These are phyloP conservation scores for Neuroterus valhalla DNA, from an alignment of 1,140 invertebrate species.

Conservation along the genomic window DNA sequence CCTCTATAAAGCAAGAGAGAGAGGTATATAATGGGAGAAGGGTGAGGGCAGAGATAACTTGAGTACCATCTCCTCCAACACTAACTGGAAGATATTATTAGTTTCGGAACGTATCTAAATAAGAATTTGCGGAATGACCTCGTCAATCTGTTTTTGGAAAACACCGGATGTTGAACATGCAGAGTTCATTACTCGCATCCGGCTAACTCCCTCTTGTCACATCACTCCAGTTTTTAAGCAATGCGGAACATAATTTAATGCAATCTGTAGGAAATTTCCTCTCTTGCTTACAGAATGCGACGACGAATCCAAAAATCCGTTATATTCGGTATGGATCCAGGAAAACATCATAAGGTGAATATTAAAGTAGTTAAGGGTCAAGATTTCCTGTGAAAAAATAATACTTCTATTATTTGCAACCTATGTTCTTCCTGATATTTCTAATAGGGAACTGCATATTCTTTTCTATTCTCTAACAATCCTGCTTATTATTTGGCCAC, in stretches of 20 bases:
- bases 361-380: too few species aligned
- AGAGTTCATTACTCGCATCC: constrained; percentile 25
- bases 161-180: background rate
- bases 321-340: too few species aligned
- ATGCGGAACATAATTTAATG: background rate
- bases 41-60: background rate
- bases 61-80: background rate
- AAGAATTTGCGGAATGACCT: background rate
- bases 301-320: too few species aligned
- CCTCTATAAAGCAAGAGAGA: background rate
- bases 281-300: too few species aligned
- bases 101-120: background rate
- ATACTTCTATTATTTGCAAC: too few species aligned
- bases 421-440: too few species aligned
- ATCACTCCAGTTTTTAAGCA: background rate
- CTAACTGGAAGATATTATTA: constrained; percentile 1
- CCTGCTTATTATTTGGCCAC: too few species aligned
- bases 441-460: too few species aligned
- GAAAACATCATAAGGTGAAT: too few species aligned
- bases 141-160: constrained; percentile 3
- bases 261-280: too few species aligned
- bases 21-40: background rate
- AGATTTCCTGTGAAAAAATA: too few species aligned
- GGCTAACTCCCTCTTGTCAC: constrained; percentile 11
- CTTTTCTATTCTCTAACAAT: too few species aligned